phyloP scores from a whole-genome alignment of 92 coral and sea anemone genomes.

The Scolanthus callimorphus region DNA sequence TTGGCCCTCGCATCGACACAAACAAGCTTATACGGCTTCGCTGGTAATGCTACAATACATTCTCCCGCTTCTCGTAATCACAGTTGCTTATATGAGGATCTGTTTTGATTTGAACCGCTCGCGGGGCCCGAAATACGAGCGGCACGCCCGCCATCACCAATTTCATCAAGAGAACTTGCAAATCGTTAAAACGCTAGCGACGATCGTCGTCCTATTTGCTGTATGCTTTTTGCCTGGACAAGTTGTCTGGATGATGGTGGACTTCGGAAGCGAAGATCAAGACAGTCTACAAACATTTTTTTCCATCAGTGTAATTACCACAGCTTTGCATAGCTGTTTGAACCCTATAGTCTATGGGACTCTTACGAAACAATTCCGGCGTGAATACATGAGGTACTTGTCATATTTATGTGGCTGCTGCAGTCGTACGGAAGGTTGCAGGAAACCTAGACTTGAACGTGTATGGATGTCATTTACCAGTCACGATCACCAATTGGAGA shows the following conservation, averaged over 20 bases:
- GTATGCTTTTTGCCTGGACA: conserved; percentile 60
- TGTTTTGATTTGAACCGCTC: conserved; percentile 51
- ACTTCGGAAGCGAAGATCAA: conserved; percentile 39
- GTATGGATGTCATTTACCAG: neutral
- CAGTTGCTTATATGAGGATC: conserved; percentile 59
- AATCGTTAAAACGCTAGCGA: conserved; percentile 52
- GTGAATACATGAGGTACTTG: conserved; percentile 73
- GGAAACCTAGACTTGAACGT: neutral
- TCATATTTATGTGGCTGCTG: conserved; percentile 63
- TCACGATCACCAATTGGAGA: neutral
- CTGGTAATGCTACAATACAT: conserved; percentile 65
- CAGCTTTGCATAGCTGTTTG: conserved; percentile 81
- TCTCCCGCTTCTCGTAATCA: conserved; percentile 55
- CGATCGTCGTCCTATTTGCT: conserved; percentile 46
- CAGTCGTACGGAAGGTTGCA: conserved; percentile 13
- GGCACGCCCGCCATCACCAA: conserved; percentile 39
- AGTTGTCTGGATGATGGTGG: conserved; percentile 45
- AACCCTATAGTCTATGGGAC: conserved; percentile 96
- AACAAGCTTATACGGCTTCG: conserved; percentile 48
- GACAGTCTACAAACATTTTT: conserved; percentile 27
- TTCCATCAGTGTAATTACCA: conserved; percentile 58
- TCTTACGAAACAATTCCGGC: conserved; percentile 90
- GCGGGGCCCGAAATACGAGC: conserved; percentile 35
- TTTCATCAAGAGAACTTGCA: conserved; percentile 41
- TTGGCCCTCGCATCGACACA: conserved; percentile 42